Percentiles rank a stretch among this genome's conserved stretches.
Evolutionary conservation across 2,113 vertebrate genomes (phyloP).

Genomic region (Corythornis madagascariensis): DNA sequence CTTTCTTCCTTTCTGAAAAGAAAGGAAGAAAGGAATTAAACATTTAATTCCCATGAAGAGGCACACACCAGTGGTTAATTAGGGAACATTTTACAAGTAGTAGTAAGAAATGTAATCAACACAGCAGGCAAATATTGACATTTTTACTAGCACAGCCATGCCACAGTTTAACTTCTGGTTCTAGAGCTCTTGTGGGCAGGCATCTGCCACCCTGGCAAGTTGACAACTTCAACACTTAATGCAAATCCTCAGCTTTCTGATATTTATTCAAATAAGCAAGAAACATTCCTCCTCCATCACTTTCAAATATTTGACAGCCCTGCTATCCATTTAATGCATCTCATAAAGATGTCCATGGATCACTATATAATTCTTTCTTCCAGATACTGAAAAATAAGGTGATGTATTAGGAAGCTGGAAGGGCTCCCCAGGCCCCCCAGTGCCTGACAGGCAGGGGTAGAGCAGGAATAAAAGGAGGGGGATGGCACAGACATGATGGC

Average conservation of each 20-base stretch:
- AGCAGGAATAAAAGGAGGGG: neutral
- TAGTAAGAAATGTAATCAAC: constrained; percentile 6
- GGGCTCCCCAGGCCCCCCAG: neutral
- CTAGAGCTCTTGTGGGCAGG: neutral
- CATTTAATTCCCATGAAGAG: neutral
- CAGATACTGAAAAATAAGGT: neutral
- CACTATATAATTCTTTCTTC: neutral
- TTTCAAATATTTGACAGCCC: constrained; percentile 29
- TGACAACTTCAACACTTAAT: neutral
- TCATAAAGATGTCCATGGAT: neutral
- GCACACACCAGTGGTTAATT: neutral
- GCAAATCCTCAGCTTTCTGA: neutral
- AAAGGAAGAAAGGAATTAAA: neutral
- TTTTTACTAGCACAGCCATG: neutral
- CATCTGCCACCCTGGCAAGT: neutral
- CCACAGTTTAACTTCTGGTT: neutral
- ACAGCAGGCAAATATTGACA: constrained; percentile 17
- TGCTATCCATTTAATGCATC: constrained; percentile 20
- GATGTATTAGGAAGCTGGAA: neutral
- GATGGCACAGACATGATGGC: neutral
- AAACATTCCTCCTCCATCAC: neutral
- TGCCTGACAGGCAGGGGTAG: neutral
- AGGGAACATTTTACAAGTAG: neutral
- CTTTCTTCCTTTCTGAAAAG: constrained; percentile 13
- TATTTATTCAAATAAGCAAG: constrained; percentile 15